Evolutionary conservation across 2,113 vertebrate species (phyloP), one percentile per base, ranked within the genome.

Genomic region (Myotis yumanensis): DNA sequence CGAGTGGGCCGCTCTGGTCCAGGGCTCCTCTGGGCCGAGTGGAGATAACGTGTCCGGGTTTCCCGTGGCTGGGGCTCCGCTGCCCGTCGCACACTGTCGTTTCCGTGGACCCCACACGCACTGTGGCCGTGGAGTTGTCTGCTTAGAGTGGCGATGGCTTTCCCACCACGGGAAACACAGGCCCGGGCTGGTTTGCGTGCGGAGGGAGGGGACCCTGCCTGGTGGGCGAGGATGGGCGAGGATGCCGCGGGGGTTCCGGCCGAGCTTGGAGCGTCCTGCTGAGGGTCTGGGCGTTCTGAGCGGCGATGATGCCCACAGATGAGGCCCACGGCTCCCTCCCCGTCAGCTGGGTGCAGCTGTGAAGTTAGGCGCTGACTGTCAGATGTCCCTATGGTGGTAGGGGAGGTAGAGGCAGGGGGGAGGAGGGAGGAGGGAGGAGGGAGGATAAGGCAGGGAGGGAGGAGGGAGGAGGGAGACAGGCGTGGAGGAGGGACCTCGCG

Each of bases 101-200:
- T 59, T 23, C 8, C 57, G 23, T 25, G 57, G 22, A 23, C 11
- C 22, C 22, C 57, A 59, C 57, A 57, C 54, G 4, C 51, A 2
- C 12, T 22, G 59, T 7, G 69, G 35, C 3, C 14, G 9, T 40
- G 11, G 4, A 12, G 10, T 3, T 2, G n/a, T 48, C 18, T 10
- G 16, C 17, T 35, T 57, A 11, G 18, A 4, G 15, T 16, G 7
- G 69, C 72, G 72, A 43, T 37, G 30, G 3, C 77, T 85, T 52
- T 32, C 57, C 15, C 12, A 15, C 48, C 51, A 51, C 51, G 15
- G 51, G 51, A 4, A 4, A 4, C 51, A 51, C 48, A 4, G 51
- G 51, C 35, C 15, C 10, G 7, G 43, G 17, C 57, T 23, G 1
- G 0, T 79, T 14, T 86, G 4, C 14, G 0, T 28, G 0, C 0